These are phyloP conservation scores for Pseudococcus viburni DNA, from an alignment of 2,888 invertebrate genomes.

Conservation along the genomic window DNA sequence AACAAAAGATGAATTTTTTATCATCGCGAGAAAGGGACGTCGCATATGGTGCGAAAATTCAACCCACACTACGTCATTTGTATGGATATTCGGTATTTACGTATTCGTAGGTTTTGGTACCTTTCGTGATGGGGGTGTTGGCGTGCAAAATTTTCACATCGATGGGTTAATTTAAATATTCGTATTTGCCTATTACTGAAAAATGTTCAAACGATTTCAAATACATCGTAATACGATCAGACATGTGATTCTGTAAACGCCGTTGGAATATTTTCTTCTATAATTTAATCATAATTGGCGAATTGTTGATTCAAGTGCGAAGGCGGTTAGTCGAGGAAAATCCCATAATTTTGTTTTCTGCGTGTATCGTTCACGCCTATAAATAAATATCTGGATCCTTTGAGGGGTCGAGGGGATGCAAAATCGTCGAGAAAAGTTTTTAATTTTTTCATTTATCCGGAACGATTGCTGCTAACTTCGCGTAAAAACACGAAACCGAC, in stretches of 20 bases:
- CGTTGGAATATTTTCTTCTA: not conserved
- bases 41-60: not conserved
- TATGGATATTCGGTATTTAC: not conserved
- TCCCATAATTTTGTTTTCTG: not conserved
- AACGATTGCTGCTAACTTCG: not conserved
- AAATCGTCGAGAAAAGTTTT: not conserved
- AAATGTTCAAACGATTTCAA: not conserved
- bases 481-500: not conserved
- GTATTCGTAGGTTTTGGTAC: not conserved
- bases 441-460: not conserved
- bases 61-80: not conserved
- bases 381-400: not conserved
- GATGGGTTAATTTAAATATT: not conserved
- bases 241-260: not conserved
- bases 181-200: not conserved
- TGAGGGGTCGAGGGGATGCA: too few relatives aligned
- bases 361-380: not conserved
- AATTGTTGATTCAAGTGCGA: not conserved
- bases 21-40: too few relatives aligned
- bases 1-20: too few relatives aligned
- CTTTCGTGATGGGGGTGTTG: not conserved
- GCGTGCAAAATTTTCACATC: not conserved
- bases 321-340: not conserved
- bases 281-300: not conserved
- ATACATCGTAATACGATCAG: not conserved